Base-by-base conservation (phyloP, 2,888 invertebrate genomes). In the Steinernema carpocapsae region DNA sequence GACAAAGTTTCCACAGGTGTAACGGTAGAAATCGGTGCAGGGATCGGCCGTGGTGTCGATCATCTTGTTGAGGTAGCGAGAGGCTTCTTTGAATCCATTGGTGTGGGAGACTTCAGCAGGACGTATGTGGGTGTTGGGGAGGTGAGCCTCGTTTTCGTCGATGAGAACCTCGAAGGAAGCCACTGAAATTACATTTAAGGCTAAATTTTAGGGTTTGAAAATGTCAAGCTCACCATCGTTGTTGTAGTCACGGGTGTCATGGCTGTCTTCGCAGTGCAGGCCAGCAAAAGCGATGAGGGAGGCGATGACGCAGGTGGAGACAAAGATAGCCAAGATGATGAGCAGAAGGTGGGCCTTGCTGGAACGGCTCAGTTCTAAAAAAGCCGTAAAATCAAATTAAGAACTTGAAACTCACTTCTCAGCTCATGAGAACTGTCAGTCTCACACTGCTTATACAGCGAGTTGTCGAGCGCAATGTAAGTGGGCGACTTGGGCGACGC, bases 1-100 rank as follows among this genome's bases (percentile, higher is more conserved):
- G 64, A 64, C 64, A n/a, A 64, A 64, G 64, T 64, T 64, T 29
- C 64, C 64, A n/a, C 64, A 64, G 17, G 64, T 17, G 64, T 64
- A 64, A 26, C 29, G 24, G 64, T 64, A 64, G 32, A 64, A 64
- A 32, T 64, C 29, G 64, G 24, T 29, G 64, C 64, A 64, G 17
- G 64, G 64, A 26, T 64, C 64, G 2, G 29, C 64, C 3, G 64
- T 29, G 17, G 64, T 64, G 32, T 64, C 64, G 64, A 64, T 32
- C 17, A 64, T 22, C 64, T 64, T 64, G 64, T 29, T 64, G 4
- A 64, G 32, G 64, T 64, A 64, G 32, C 64, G 64, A 10, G 64
- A 64, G 17, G 64, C 64, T 19, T 64, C 64, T 17, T 64, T 64
- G 32, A 64, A 64, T 64, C 64, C 64, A 19, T 64, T 64, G 64